phyloP scores from a whole-genome alignment of 2,113 vertebrate genomes.

The Hyla sarda region DNA sequence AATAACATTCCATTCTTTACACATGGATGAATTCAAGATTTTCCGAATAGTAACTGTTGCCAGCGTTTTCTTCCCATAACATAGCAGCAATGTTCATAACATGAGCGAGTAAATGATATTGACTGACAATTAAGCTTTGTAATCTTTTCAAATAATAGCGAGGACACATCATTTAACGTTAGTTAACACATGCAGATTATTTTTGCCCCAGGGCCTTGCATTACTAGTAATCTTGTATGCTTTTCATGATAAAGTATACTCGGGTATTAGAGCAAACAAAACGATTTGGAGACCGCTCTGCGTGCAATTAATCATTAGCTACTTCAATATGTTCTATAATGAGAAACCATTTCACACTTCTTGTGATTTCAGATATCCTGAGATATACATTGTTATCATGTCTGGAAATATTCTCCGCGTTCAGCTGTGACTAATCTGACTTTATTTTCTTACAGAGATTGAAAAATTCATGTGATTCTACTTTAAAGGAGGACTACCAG shows the following conservation, averaged over 20 bases:
- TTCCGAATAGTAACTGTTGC: background rate
- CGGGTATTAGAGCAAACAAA: slow-evolving; percentile 27
- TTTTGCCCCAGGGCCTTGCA: slow-evolving; percentile 22
- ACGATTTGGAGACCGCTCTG: background rate
- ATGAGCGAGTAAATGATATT: slow-evolving; percentile 32
- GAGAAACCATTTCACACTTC: background rate
- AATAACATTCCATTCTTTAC: background rate
- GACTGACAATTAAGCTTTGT: slow-evolving; percentile 43
- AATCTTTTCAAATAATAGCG: slow-evolving; percentile 52
- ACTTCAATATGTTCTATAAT: slow-evolving; percentile 15
- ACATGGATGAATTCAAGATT: slow-evolving; percentile 39
- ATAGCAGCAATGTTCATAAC: background rate
- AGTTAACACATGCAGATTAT: slow-evolving; percentile 41
- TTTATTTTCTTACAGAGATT: background rate
- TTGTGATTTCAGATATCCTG: background rate
- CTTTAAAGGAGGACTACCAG: background rate
- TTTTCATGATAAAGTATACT: slow-evolving; percentile 28
- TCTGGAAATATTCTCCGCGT: background rate
- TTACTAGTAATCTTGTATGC: slow-evolving; percentile 29
- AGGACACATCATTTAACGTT: slow-evolving; percentile 45
- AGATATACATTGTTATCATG: background rate
- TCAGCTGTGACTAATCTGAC: background rate
- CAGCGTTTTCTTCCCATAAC: background rate
- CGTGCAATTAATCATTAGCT: background rate
- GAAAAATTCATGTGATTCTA: background rate